Percentiles rank a stretch among this genome's conserved stretches.
phyloP scores from a whole-genome alignment of 2,888 invertebrate genomes.

The Scelioninae gen. 1 region DNA sequence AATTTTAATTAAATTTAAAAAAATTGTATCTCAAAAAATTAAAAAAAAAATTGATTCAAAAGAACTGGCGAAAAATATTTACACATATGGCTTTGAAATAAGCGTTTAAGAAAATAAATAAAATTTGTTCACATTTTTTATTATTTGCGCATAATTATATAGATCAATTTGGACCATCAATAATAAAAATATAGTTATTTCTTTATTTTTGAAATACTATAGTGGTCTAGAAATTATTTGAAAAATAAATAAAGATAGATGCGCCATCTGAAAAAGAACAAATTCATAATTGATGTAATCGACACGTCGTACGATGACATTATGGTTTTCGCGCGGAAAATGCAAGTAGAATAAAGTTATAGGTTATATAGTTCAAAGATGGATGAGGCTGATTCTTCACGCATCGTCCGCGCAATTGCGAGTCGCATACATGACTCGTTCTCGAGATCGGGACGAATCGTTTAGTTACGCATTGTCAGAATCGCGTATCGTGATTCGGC shows the following conservation, averaged over 20 bases:
- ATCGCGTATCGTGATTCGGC: slow-evolving; percentile 37
- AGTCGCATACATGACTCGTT: slow-evolving; percentile 36
- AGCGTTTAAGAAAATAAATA: too few species aligned
- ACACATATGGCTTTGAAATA: too few species aligned
- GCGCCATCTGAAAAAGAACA: background rate
- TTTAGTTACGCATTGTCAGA: slow-evolving; percentile 70
- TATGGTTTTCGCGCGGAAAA: background rate
- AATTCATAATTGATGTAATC: slow-evolving; percentile 3
- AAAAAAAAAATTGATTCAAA: too few species aligned
- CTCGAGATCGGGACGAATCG: slow-evolving; percentile 71
- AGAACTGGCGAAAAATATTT: too few species aligned
- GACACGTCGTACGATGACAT: slow-evolving; percentile 23
- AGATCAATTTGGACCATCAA: too few species aligned
- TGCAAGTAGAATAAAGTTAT: background rate
- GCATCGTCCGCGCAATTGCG: slow-evolving; percentile 49
- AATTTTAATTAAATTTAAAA: too few species aligned
- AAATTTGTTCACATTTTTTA: too few species aligned
- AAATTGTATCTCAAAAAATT: too few species aligned
- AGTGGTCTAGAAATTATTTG: background rate
- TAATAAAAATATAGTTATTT: too few species aligned
- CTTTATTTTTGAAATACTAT: background rate
- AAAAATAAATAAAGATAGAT: background rate
- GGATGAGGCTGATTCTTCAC: slow-evolving; percentile 77
- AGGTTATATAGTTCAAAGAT: slow-evolving; percentile 74
- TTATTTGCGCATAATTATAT: too few species aligned